Percentiles rank a stretch among this genome's conserved stretches.
phyloP scores from a whole-genome alignment of 2,797 vertebrate species.

The Tokudaia tokunoshimensis region DNA sequence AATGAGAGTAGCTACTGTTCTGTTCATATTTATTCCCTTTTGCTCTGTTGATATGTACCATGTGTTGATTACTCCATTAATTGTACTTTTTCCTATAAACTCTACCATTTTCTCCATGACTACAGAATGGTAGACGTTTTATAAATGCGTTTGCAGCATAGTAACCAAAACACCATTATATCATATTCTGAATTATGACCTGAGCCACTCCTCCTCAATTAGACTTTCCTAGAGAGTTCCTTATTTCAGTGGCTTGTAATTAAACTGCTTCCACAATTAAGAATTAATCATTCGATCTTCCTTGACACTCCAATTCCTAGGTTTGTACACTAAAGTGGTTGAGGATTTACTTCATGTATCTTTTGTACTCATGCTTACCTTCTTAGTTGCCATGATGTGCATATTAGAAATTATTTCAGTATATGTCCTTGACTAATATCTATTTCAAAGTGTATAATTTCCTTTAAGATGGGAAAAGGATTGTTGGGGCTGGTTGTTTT shows the following conservation, averaged over 20 bases:
- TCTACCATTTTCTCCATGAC: neutral
- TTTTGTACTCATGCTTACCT: neutral
- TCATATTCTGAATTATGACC: neutral
- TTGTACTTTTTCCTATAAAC: neutral
- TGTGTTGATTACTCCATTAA: neutral
- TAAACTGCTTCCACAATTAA: slow-evolving; percentile 19
- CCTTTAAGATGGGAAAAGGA: neutral
- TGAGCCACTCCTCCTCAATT: neutral
- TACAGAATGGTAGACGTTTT: neutral
- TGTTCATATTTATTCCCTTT: neutral
- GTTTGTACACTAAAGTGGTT: neutral
- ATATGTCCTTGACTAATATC: neutral
- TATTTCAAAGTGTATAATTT: neutral
- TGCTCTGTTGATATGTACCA: neutral
- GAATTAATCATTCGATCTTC: neutral
- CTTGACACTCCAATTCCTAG: neutral
- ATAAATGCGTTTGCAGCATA: neutral
- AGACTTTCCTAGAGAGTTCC: neutral
- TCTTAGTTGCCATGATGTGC: neutral
- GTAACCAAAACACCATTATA: neutral
- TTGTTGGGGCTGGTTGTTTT: neutral
- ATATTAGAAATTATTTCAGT: neutral
- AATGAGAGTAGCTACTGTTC: neutral
- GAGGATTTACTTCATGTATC: neutral
- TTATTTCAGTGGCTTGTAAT: neutral